These are phyloP conservation scores for Callinectes sapidus DNA, from an alignment of 2,888 invertebrate species.

Conservation along the genomic window DNA sequence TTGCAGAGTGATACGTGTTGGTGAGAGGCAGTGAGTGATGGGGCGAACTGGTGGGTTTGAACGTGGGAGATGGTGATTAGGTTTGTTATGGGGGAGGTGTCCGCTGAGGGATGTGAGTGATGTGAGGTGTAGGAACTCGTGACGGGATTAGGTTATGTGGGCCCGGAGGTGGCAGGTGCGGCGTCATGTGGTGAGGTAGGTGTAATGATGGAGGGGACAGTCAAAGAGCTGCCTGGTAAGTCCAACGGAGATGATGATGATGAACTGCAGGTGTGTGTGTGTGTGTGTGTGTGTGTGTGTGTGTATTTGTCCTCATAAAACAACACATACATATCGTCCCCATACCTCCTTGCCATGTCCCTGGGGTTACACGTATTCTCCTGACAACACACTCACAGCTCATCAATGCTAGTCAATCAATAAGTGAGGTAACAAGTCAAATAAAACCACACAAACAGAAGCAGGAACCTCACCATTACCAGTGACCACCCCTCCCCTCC, in stretches of 20 bases:
- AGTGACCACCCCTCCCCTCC: not conserved
- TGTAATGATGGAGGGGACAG: not conserved
- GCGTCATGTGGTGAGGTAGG: not conserved
- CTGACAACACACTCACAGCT: too few relatives aligned
- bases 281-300: conserved; percentile 23
- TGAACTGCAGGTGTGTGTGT: not conserved
- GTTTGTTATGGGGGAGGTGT: not conserved
- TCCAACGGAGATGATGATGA: not conserved
- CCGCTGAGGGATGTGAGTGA: not conserved
- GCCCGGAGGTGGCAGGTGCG: too few relatives aligned
- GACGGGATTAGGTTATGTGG: too few relatives aligned
- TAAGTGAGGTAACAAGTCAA: too few relatives aligned
- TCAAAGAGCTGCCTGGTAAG: not conserved
- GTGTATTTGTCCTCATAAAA: not conserved
- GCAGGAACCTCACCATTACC: not conserved
- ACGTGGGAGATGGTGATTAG: not conserved
- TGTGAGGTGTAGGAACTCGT: not conserved
- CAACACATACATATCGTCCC: too few relatives aligned
- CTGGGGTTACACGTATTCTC: too few relatives aligned
- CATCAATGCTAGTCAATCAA: too few relatives aligned
- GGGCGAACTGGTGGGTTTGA: not conserved
- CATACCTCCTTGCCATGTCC: too few relatives aligned
- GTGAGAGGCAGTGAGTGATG: not conserved
- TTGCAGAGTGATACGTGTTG: not conserved
- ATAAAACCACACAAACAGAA: not conserved